Base-by-base conservation (phyloP, 2,113 vertebrate genomes). In the Cavia aperea region DNA sequence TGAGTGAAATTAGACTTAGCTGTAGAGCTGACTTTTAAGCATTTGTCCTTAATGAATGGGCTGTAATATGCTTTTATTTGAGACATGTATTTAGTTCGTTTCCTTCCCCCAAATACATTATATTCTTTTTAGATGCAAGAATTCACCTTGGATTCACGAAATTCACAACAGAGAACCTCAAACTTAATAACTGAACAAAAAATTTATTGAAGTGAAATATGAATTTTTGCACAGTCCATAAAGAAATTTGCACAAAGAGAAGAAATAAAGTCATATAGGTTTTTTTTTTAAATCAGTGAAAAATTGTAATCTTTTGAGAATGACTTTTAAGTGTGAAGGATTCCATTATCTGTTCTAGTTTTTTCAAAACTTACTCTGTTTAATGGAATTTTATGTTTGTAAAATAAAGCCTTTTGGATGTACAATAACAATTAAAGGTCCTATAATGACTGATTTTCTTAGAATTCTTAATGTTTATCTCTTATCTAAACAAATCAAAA, bases 371-470 rank as follows among this genome's bases (percentile, higher is more conserved):
- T 79, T 75, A 63, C 3, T 26, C 10, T 56, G 11, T 68, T 83
- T 91, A 62, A 60, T 86, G 6, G 49, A 81, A 60, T 73, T 93
- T 93, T 60, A 58, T 46, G 92, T 79, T 68, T 95, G 29, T 58
- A 49, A 88, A 94, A 62, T 23, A 66, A 82, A 75, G 8, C 7
- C 13, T 72, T 2, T n/a, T 89, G 72, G 7, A 54, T 92, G 24
- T 92, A 9, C 11, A 90, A 39, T 81, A 93, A 56, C n/a, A 92
- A 9, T 93, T 93, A 56, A 86, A 51, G 46, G 31, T 21, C 5
- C 23, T 88, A 82, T 36, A 14, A 26, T 63, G 46, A 54, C n/a
- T 94, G 31, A 70, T 86, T 94, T 94, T 10, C 5, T 87, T 90
- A 54, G 10, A 66, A 49, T 92, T 79, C 6, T 62, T 66, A 78